Base-by-base conservation (phyloP, 1,140 invertebrate species). In the Diachasmimorpha longicaudata region DNA sequence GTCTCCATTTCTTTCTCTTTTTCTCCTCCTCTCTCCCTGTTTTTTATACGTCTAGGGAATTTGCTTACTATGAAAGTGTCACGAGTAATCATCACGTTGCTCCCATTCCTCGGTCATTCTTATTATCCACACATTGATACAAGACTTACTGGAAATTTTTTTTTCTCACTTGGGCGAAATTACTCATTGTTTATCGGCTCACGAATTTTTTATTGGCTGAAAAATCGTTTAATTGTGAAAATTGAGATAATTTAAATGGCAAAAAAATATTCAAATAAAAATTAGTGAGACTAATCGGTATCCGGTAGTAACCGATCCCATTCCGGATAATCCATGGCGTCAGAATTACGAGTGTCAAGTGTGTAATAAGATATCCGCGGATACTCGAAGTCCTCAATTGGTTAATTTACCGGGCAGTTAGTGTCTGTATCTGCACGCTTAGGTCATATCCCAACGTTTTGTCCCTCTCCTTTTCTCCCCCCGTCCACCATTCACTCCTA, bases 381-480 rank as follows among this genome's bases (percentile, higher is more conserved):
- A 89, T 87, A 89, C 87, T 89, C 88, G 87, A 89, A 88, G 88
- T 85, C 87, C 88, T 89, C 88, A 89, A 89, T 89, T 89, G 88
- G 87, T 85, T 89, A 89, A 89, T 89, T 88, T 88, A 87, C 83
- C 85, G 84, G 86, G 19, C 87, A 88, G 87, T 87, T 88, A 86
- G 84, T 85, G 82, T 83, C 85, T 66, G 21, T 88, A 86, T 87
- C 82, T 86, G 82, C 63, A 66, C 86, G 86, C 85, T 87, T 89
- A 88, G 87, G 85, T 89, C 87, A 89, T 66, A 66, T 89, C 83
- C 83, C 79, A 87, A 86, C 84, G 82, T 85, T 80, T 42, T 42
- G 39, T 42, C 39, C 39, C 39, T 82, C 58, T 67, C 11, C 42
- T 42, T 44, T 13, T 82, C 58, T 67, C 11, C 42, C 66, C 21